Evolutionary conservation across 1,140 invertebrate species (phyloP).

Genomic region (Drosophila murphyi): DNA sequence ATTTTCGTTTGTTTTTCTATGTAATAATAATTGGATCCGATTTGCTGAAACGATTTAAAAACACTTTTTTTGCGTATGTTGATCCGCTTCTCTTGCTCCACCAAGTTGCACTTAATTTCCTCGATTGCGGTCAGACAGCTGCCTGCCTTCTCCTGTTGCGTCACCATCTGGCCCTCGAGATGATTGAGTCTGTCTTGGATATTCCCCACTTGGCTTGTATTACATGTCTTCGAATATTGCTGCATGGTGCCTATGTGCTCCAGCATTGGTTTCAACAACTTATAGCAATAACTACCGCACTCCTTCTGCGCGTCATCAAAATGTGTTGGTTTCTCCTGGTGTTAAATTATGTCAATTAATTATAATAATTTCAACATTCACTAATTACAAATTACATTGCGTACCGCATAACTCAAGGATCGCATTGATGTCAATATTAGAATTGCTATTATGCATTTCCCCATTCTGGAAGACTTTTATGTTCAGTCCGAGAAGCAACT

Average conservation of each 20-base stretch:
- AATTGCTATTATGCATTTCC: not conserved
- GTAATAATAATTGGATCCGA: conserved; percentile 21
- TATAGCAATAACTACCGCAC: conserved; percentile 25
- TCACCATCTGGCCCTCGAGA: conserved; percentile 1
- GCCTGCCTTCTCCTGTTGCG: not conserved
- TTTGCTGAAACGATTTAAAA: conserved; percentile 5
- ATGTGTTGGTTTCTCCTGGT: not conserved
- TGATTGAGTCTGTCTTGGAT: conserved; percentile 2
- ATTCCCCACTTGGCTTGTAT: not conserved
- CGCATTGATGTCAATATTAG: not conserved
- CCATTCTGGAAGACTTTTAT: not conserved
- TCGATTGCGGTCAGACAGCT: not conserved
- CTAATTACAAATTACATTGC: not conserved
- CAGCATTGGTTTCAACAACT: conserved; percentile 24
- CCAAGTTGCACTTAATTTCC: not conserved
- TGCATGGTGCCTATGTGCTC: conserved; percentile 8
- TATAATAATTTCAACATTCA: too few species aligned
- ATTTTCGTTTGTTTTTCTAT: not conserved
- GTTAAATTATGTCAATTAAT: not conserved
- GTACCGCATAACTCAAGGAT: not conserved
- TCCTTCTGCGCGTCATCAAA: not conserved
- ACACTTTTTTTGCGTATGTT: not conserved
- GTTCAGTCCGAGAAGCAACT: not conserved
- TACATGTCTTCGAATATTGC: conserved; percentile 1
- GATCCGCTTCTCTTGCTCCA: not conserved